Evolutionary conservation across 2,797 vertebrate species (phyloP).

Genomic region (Myotis myotis): DNA sequence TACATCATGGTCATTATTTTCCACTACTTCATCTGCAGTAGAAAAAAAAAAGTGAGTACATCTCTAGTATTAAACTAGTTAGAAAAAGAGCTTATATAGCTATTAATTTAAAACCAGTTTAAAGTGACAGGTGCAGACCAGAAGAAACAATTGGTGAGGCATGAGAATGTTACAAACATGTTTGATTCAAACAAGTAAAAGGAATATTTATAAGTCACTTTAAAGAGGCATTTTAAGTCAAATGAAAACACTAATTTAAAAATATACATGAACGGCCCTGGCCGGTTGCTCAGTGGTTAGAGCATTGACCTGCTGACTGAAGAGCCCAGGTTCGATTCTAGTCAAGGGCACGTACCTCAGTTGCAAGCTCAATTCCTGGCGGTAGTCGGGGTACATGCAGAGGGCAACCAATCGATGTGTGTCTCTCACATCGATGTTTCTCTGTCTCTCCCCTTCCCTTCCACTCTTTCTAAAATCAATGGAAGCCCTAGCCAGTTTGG

Average conservation of each 20-base stretch:
- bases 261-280: neutral
- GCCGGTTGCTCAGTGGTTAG: too few relatives aligned
- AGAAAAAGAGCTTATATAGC: neutral
- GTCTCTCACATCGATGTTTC: too few relatives aligned
- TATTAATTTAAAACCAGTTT: neutral
- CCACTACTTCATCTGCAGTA: conserved; percentile 73
- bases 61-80: neutral
- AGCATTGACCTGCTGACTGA: too few relatives aligned
- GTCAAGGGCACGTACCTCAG: too few relatives aligned
- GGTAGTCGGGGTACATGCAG: too few relatives aligned
- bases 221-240: conserved; percentile 18
- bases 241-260: conserved; percentile 10
- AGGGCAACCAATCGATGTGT: too few relatives aligned
- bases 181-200: conserved; percentile 22
- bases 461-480: too few relatives aligned
- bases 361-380: too few relatives aligned
- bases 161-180: neutral
- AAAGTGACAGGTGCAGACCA: neutral
- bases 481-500: too few relatives aligned
- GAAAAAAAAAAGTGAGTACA: conserved; percentile 13
- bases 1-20: conserved; percentile 9
- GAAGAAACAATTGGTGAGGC: neutral
- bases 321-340: too few relatives aligned
- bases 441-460: too few relatives aligned
- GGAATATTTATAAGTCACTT: neutral